Percentiles rank a stretch among this genome's conserved stretches.
phyloP scores from a whole-genome alignment of 1,140 invertebrate genomes.

The Lepeophtheirus salmonis region DNA sequence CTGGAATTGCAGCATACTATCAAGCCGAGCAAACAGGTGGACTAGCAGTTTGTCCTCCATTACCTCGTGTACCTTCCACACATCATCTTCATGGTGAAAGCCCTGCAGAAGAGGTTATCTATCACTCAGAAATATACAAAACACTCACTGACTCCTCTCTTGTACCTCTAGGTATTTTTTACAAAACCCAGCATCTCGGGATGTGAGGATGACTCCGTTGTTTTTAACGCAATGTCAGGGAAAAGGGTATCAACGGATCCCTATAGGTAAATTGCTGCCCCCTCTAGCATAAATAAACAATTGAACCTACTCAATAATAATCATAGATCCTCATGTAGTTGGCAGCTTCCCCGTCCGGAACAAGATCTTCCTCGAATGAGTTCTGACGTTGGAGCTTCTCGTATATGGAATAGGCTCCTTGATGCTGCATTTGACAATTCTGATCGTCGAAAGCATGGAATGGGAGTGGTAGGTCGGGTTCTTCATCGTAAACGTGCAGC shows the following conservation, averaged over 20 bases:
- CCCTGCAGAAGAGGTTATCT: conserved; percentile 19
- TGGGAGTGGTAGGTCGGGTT: conserved; percentile 13
- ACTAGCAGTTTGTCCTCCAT: conserved; percentile 14
- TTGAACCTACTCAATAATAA: too few species aligned
- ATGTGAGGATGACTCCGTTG: conserved; percentile 4
- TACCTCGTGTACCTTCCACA: conserved; percentile 13
- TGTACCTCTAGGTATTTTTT: not conserved
- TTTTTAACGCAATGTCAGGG: not conserved
- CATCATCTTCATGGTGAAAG: conserved; percentile 18
- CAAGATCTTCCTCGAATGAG: conserved; percentile 17
- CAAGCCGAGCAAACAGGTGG: conserved; percentile 15
- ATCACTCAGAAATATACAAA: not conserved
- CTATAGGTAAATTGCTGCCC: too few species aligned
- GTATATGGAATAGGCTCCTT: conserved; percentile 18
- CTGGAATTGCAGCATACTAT: conserved; percentile 16
- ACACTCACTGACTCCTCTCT: too few species aligned
- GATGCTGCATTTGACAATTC: conserved; percentile 19
- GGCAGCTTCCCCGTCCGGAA: conserved; percentile 14
- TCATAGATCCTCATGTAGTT: conserved; percentile 14
- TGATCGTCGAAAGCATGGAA: conserved; percentile 17
- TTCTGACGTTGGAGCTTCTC: conserved; percentile 15
- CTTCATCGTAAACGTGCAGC: not conserved
- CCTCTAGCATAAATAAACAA: too few species aligned
- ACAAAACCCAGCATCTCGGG: conserved; percentile 3
- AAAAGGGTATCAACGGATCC: not conserved